Percentiles rank a stretch among this genome's conserved stretches.
phyloP scores from a whole-genome alignment of 1,140 invertebrate genomes.

The Mylabris phalerata region DNA sequence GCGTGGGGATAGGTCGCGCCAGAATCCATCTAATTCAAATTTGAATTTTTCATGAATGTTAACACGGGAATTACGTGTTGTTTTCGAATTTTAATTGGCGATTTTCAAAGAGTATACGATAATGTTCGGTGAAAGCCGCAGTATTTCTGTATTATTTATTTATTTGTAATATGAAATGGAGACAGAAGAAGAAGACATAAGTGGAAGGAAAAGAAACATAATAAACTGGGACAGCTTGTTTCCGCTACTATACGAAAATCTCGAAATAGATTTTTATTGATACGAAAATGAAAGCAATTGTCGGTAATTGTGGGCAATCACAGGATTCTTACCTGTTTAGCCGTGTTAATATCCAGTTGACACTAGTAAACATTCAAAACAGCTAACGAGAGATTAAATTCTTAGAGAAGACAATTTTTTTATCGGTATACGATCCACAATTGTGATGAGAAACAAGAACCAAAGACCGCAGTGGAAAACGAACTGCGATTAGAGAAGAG shows the following conservation, averaged over 20 bases:
- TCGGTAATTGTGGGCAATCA: constrained; percentile 26
- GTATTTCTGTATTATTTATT: too few species aligned
- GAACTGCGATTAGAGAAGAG: constrained; percentile 41
- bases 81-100: too few species aligned
- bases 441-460: too few species aligned
- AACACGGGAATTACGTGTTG: too few species aligned
- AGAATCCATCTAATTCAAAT: constrained; percentile 18
- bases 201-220: background rate
- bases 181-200: background rate
- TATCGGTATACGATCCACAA: background rate
- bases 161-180: too few species aligned
- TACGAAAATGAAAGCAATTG: constrained; percentile 1
- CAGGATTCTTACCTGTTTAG: constrained; percentile 39
- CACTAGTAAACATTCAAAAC: constrained; percentile 33
- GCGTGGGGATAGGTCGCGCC: constrained; percentile 28
- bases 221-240: background rate
- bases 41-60: background rate
- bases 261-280: background rate
- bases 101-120: too few species aligned
- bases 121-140: too few species aligned
- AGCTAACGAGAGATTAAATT: constrained; percentile 1
- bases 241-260: constrained; percentile 1
- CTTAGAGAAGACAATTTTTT: too few species aligned
- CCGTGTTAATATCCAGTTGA: constrained; percentile 23
- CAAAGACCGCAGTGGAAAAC: constrained; percentile 38